Evolutionary conservation across 2,888 invertebrate species (phyloP).

Genomic region (Chrysolina haemoptera): DNA sequence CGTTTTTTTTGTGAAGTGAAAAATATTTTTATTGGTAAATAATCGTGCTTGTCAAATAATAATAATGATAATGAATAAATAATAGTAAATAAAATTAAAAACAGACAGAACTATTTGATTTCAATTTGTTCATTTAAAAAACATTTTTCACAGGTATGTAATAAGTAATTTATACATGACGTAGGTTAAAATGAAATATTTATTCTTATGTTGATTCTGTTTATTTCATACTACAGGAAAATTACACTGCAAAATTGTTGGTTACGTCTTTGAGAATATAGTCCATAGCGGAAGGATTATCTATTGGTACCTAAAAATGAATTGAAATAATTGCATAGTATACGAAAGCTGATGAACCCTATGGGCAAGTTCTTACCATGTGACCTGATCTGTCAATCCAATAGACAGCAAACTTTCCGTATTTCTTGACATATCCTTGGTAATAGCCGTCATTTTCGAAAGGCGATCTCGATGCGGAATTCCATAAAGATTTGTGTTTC

Average conservation of each 20-base stretch:
- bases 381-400: constrained; percentile 87
- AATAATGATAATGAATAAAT: too few species aligned
- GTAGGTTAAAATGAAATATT: too few species aligned
- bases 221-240: too few species aligned
- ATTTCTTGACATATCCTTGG: constrained; percentile 82
- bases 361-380: constrained; percentile 73
- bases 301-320: constrained; percentile 54
- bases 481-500: constrained; percentile 73
- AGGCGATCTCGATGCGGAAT: constrained; percentile 71
- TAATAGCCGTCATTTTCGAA: constrained; percentile 76
- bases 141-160: too few species aligned
- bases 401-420: constrained; percentile 81
- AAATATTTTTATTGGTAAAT: too few species aligned
- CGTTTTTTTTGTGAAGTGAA: too few species aligned
- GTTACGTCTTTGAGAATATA: constrained; percentile 53
- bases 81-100: too few species aligned
- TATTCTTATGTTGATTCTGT: too few species aligned
- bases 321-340: not conserved
- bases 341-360: not conserved
- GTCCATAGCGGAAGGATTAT: constrained; percentile 55
- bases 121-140: too few species aligned
- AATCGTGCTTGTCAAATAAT: too few species aligned
- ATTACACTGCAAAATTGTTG: constrained; percentile 44
- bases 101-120: too few species aligned
- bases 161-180: too few species aligned